Evolutionary conservation across 2,888 invertebrate genomes (phyloP).

Genomic region (Euclidia mi): DNA sequence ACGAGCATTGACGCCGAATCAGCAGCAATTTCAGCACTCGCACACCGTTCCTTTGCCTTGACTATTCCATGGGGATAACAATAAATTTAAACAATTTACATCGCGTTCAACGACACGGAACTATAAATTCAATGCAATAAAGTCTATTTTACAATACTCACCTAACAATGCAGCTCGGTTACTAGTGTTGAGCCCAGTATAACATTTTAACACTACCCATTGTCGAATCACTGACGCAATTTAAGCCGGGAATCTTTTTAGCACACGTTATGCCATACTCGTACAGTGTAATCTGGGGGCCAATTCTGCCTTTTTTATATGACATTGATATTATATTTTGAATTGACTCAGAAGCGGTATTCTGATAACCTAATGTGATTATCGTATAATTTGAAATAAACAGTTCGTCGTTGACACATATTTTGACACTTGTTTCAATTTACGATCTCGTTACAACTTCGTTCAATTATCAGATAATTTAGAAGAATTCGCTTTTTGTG

Average conservation of each 20-base stretch:
- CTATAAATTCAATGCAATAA: neutral
- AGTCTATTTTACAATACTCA: constrained; percentile 6
- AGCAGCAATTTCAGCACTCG: neutral
- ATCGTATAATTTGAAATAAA: no score
- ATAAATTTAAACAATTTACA: neutral
- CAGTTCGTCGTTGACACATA: no score
- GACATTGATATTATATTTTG: no score
- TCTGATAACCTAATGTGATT: no score
- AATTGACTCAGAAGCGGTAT: no score
- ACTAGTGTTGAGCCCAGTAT: constrained; percentile 2
- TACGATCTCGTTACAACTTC: no score
- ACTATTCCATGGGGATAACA: neutral
- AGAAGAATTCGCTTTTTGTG: no score
- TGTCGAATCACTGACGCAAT: constrained; percentile 14
- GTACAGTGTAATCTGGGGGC: neutral
- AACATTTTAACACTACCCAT: constrained; percentile 19
- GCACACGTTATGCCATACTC: constrained; percentile 9
- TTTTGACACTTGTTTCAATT: no score
- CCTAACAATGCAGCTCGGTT: neutral
- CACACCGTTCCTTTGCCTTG: neutral
- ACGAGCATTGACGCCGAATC: no score
- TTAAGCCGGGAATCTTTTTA: constrained; percentile 12
- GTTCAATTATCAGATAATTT: no score
- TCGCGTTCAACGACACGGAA: neutral
- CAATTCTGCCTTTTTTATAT: no score